Base-by-base conservation (phyloP, 2,797 vertebrate genomes). In the Alouatta caraya region DNA sequence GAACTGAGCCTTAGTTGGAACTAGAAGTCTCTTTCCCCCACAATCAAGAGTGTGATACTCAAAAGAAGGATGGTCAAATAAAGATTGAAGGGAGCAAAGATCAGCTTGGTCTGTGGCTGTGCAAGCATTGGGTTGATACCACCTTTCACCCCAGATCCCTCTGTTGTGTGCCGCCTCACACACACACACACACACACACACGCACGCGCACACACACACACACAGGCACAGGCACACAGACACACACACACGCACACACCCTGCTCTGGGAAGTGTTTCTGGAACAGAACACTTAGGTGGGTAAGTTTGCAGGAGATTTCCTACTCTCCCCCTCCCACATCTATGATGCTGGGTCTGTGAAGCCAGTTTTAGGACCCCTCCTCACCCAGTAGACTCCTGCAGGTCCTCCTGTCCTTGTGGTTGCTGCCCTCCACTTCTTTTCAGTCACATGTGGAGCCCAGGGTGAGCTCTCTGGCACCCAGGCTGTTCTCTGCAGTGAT, bases 1-100 rank as follows among this genome's bases (percentile, higher is more conserved):
- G 39, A 90, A 28, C 33, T 75, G 92, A 97, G 67, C 39, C 22
- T 85, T 81, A 33, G 26, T 33, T 79, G 42, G 81, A 84, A 80
- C n/a, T 81, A 37, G 76, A 76, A 39, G 46, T 88, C 52, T 67
- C 46, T 94, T 81, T 80, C 13, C n/a, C 42, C n/a, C 46, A 42
- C 8, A 37, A 4, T 48, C 6, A 28, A 50, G 22, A 50, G n/a
- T 46, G n/a, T 24, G 33, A 39, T 48, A 5, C 15, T 72, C 33
- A 50, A 30, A 78, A 26, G 33, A 61, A 2, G 22, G 64, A 39
- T n/a, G n/a, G 17, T 64, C 73, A 88, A 39, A 30, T 57, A 61
- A 57, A 94, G 72, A 33, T 5, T 13, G 46, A 95, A 79, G 8
- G 30, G 61, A 70, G 76, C 39, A 24, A 81, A 88, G 33, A 17